phyloP scores from a whole-genome alignment of 2,888 invertebrate species.

The Marronus borbonicus region DNA sequence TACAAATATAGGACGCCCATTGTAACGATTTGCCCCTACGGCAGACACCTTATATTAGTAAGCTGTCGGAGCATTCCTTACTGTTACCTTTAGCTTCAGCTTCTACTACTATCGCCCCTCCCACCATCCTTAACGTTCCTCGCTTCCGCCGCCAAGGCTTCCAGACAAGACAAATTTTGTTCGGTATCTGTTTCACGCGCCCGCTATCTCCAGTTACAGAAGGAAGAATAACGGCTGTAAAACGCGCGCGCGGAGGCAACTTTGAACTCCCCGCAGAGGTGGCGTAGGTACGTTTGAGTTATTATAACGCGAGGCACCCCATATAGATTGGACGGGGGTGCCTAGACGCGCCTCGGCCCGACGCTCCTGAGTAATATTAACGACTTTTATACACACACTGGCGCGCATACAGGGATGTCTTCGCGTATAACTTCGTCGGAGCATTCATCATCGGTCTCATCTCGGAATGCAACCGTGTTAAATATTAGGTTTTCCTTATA shows the following conservation, averaged over 20 bases:
- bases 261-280: conserved; percentile 68
- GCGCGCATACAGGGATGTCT: not conserved
- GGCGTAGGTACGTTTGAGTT: conserved; percentile 62
- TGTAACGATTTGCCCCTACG: no score
- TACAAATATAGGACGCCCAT: no score
- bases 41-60: not conserved
- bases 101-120: not conserved
- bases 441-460: conserved; percentile 67
- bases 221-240: conserved; percentile 17
- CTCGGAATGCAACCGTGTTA: not conserved
- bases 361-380: conserved; percentile 70
- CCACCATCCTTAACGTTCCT: not conserved
- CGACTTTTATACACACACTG: conserved; percentile 68
- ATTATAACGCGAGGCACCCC: conserved; percentile 66
- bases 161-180: conserved; percentile 66
- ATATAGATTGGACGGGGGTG: not conserved
- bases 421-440: conserved; percentile 64
- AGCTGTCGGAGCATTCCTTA: not conserved
- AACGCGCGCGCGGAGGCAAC: conserved; percentile 57
- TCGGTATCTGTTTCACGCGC: conserved; percentile 67
- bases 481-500: no score
- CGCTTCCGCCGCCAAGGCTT: not conserved
- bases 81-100: not conserved
- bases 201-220: conserved; percentile 65
- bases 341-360: conserved; percentile 58